Base-by-base conservation (phyloP, 2,888 invertebrate genomes). In the Oegoconia quadripuncta region DNA sequence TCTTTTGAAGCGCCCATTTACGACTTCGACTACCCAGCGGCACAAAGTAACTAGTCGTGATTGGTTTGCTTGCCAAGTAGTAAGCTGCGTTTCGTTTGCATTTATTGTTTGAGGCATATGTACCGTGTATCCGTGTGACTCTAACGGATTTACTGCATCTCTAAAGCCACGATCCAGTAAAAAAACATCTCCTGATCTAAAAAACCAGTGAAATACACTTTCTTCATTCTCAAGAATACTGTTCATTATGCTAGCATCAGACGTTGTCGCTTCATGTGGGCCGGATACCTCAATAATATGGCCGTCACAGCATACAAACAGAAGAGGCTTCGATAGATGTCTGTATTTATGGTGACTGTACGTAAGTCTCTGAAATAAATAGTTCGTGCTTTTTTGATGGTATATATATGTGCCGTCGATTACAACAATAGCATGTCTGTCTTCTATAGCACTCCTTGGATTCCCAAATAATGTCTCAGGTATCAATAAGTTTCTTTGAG, bases 1-100 rank as follows among this genome's bases (percentile, higher is more conserved):
- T 9, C 28, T 36, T 33, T 41, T 41, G 13, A 37, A 22, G 11
- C 40, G 28, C 6, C 41, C 37, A 18, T 42, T 42, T 1, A 35
- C 13, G 1, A 25, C 23, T 28, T 42, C 42, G 1, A 42, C 42
- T 14, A 35, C 39, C 42, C 42, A 42, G n/a, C 42, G 42, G 12
- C 39, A 35, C 8, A 39, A 4, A 0, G 42, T 42, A 1, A 42
- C 38, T 27, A 23, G 23, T 8, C 38, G 15, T 1, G 38, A 32
- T 13, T 32, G 18, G 12, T 42, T 39, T 1, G 34, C 39, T 13
- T 23, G 11, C 25, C 25, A 2, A 1, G 33, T 28, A 7, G 38
- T 28, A 14, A 39, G 38, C 22, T 33, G 38, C 1, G 11, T 3
- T 20, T 25, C 26, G 20, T 27, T 4, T 1, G 6, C 18, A 6